phyloP scores from a whole-genome alignment of 2,113 vertebrate genomes.

The Chascanopsetta lugubris region DNA sequence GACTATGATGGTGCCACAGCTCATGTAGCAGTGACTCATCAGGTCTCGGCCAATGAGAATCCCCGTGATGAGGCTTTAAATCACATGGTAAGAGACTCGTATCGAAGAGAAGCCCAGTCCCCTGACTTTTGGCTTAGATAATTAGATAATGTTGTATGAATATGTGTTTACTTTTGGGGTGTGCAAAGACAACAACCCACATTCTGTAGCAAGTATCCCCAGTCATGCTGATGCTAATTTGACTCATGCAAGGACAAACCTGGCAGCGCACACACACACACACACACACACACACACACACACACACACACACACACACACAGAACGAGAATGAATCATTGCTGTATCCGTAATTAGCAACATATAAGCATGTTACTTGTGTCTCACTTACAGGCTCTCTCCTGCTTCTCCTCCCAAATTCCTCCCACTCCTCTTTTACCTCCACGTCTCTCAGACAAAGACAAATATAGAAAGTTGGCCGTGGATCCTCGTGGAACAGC shows the following conservation, averaged over 20 bases:
- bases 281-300: constrained; percentile 11
- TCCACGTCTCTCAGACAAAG: constrained; percentile 23
- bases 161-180: not conserved
- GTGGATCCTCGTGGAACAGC: not conserved
- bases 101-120: not conserved
- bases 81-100: too few relatives aligned
- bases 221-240: constrained; percentile 52
- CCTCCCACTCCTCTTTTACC: constrained; percentile 33
- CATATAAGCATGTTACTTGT: constrained; percentile 68
- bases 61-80: not conserved
- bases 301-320: constrained; percentile 9
- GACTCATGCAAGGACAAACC: constrained; percentile 47
- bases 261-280: constrained; percentile 9
- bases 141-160: not conserved
- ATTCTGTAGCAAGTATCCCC: constrained; percentile 40
- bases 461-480: constrained; percentile 51
- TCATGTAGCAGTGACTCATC: not conserved
- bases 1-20: not conserved
- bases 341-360: constrained; percentile 54
- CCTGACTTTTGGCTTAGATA: constrained; percentile 37
- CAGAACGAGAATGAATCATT: constrained; percentile 51
- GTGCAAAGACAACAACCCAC: constrained; percentile 45
- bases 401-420: constrained; percentile 28
- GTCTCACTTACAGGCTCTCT: constrained; percentile 41
- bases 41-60: not conserved